These are phyloP conservation scores for Chrysodeixis includens DNA, from an alignment of 2,888 invertebrate species.

Conservation along the genomic window DNA sequence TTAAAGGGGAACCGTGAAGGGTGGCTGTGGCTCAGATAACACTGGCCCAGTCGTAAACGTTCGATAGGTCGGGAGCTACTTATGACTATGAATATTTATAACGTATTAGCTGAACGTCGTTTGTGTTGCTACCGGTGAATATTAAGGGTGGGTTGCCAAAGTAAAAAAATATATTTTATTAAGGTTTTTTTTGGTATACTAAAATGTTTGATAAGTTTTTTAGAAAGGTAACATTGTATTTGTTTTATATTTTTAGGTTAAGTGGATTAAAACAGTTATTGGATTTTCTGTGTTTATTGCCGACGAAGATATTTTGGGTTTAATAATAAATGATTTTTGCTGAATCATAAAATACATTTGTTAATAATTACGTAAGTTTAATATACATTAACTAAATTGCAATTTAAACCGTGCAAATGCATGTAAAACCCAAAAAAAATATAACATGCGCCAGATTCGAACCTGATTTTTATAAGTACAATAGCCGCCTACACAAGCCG, in stretches of 20 bases:
- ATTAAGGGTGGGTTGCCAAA: slow-evolving; percentile 69
- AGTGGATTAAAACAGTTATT: neutral
- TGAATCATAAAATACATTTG: too few species aligned
- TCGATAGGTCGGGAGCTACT: slow-evolving; percentile 85
- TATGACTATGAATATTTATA: slow-evolving; percentile 88
- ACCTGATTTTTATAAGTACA: too few species aligned
- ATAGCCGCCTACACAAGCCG: neutral
- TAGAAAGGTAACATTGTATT: neutral
- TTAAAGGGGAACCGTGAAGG: slow-evolving; percentile 38
- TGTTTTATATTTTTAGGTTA: neutral
- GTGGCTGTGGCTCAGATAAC: slow-evolving; percentile 56
- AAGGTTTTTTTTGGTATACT: slow-evolving; percentile 6
- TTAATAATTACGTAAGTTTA: too few species aligned
- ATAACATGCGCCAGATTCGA: too few species aligned
- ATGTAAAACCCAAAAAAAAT: too few species aligned
- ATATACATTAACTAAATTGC: too few species aligned
- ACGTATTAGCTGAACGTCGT: slow-evolving; percentile 83
- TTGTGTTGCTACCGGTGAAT: slow-evolving; percentile 72
- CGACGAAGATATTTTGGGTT: neutral
- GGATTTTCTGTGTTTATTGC: neutral
- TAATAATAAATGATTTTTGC: neutral
- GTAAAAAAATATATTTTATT: slow-evolving; percentile 30
- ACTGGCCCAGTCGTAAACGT: slow-evolving; percentile 76
- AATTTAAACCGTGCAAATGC: too few species aligned
- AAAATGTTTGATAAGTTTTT: neutral